A percentile compares a stretch with the other conserved stretches of the same genome.
Evolutionary conservation across 2,113 vertebrate genomes (phyloP).

Genomic region (Poecilia latipinna): DNA sequence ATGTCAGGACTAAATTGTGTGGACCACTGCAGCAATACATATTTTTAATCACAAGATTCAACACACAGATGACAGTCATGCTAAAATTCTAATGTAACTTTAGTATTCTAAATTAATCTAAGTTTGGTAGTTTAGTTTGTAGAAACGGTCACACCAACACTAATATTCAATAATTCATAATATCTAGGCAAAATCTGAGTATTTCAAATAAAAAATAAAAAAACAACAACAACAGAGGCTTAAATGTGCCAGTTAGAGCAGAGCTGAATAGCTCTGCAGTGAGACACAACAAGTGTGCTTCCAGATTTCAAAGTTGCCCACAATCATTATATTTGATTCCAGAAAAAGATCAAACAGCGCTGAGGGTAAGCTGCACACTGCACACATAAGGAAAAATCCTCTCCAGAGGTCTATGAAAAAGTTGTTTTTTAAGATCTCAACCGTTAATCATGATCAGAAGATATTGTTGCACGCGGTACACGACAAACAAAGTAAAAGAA

Average conservation of each 20-base stretch:
- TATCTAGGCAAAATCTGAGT: not conserved
- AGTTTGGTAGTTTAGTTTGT: not conserved
- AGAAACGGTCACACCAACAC: not conserved
- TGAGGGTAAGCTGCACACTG: slow-evolving; percentile 53
- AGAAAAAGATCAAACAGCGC: slow-evolving; percentile 74
- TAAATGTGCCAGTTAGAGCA: slow-evolving; percentile 24
- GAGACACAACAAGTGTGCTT: slow-evolving; percentile 58
- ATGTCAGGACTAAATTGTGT: not conserved
- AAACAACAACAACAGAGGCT: not conserved
- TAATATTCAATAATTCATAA: not conserved
- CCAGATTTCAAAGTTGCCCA: slow-evolving; percentile 74
- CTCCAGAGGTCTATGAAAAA: slow-evolving; percentile 51
- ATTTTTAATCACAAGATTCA: not conserved
- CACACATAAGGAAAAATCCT: slow-evolving; percentile 65
- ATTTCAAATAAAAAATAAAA: not conserved
- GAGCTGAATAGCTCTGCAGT: slow-evolving; percentile 51
- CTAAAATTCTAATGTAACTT: not conserved
- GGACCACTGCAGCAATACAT: not conserved
- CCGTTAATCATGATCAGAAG: slow-evolving; percentile 20
- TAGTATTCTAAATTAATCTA: too few relatives aligned
- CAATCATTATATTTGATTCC: slow-evolving; percentile 76
- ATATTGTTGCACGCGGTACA: slow-evolving; percentile 21
- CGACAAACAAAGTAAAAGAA: slow-evolving; percentile 52
- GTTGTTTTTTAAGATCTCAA: slow-evolving; percentile 35
- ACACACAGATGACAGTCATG: not conserved